Base-by-base conservation (phyloP, 1,140 invertebrate genomes). In the Microplitis mediator region DNA sequence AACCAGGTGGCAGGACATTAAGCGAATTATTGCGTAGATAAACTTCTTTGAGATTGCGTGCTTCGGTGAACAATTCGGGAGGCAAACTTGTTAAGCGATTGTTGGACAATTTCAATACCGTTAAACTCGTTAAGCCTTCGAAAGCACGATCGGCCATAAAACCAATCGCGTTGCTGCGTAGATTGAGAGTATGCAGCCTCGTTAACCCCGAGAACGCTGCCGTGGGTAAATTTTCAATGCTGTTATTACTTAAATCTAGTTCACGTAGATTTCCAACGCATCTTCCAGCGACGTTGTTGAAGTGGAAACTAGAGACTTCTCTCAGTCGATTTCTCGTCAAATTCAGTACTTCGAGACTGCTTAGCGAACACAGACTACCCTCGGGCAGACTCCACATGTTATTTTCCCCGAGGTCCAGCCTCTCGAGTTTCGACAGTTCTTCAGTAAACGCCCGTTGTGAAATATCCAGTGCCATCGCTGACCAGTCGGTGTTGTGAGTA, bases 401-500 rank as follows among this genome's bases (percentile, higher is more conserved):
- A 85, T 97, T 97, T 80, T 94, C 90, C 66, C 94, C 93, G 8
- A 98, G 86, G 86, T 98, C 95, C 61, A 98, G 86, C 52, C 91
- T 89, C 85, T 95, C 92, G 74, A 95, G 84, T 78, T 93, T 90
- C 69, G 89, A 87, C 36, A 95, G 89, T 80, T 94, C 93, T 76
- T 91, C 90, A 64, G 89, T 91, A 84, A 95, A 96, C 11, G 91
- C 93, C 13, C 92, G 91, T 3, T 90, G 89, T 13, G 92, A 91
- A 60, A 96, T 89, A 80, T 95, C 93, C 75, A 97, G 85, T 39
- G 92, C 92, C 91, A 95, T 94, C 4, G 93, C 91, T 9, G 92
- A 93, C 95, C 95, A 96, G 81, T 95, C 94, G 50, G 92, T 93
- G 82, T 97, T 97, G 84, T 95, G 93, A 9, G 95, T 96, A 75